Conservation (phyloP, 1,140 invertebrate species). For the Zaprionus tsacasi region DNA sequence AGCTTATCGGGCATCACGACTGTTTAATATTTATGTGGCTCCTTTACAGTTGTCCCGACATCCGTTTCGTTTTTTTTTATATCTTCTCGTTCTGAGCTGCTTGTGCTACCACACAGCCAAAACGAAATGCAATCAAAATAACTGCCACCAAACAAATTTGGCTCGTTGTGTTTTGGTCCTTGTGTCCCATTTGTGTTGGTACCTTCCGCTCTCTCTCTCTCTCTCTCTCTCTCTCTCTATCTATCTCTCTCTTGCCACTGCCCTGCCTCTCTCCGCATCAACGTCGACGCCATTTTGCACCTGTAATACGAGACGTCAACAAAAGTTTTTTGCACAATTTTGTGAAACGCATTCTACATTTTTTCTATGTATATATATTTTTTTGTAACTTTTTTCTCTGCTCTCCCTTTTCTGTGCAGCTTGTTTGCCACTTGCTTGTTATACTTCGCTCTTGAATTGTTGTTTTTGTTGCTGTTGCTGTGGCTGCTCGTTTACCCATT, state of each 20-base stretch:
- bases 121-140: constrained; percentile 49
- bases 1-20: constrained; percentile 45
- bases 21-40: constrained; percentile 49
- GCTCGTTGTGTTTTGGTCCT: constrained; percentile 5
- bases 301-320: constrained; percentile 54
- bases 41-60: constrained; percentile 12
- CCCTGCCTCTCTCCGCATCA: constrained; percentile 8
- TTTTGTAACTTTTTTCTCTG: neutral
- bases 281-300: constrained; percentile 39
- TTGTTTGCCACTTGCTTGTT: constrained; percentile 22
- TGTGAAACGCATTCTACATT: constrained; percentile 37
- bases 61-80: constrained; percentile 2
- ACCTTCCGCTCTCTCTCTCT: neutral
- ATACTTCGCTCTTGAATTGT: constrained; percentile 23
- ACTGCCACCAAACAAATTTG: constrained; percentile 47
- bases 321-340: constrained; percentile 54
- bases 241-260: no score
- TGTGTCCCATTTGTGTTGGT: constrained; percentile 15
- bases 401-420: constrained; percentile 4
- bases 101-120: neutral
- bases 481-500: constrained; percentile 15
- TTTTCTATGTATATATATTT: neutral
- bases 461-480: constrained; percentile 18
- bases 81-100: neutral
- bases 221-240: no score